Conservation (phyloP, 2,797 vertebrate genomes). For the Sandelia bainsii region DNA sequence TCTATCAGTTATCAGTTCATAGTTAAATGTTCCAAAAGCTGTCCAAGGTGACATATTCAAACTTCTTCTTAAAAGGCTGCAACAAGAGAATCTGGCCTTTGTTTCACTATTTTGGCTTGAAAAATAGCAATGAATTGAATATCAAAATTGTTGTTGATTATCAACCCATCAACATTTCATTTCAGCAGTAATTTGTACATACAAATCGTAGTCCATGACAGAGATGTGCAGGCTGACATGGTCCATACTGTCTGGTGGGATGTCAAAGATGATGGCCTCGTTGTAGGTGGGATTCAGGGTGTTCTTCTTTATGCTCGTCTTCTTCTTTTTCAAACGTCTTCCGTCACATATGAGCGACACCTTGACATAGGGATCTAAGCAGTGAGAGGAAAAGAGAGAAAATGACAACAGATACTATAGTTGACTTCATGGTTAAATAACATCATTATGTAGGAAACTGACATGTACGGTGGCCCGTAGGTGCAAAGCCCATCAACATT, state of each 20-base stretch:
- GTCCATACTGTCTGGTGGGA: slow-evolving; percentile 98
- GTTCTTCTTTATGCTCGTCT: slow-evolving; percentile 98
- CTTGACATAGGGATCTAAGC: slow-evolving; percentile 95
- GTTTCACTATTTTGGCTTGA: neutral
- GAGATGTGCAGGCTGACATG: slow-evolving; percentile 98
- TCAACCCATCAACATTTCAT: neutral
- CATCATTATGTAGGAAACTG: slow-evolving; percentile 1
- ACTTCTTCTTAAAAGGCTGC: neutral
- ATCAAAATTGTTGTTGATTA: neutral
- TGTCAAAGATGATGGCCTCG: slow-evolving; percentile 99
- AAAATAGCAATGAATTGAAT: neutral
- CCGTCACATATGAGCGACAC: slow-evolving; percentile 97
- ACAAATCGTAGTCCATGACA: slow-evolving; percentile 98
- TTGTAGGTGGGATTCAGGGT: slow-evolving; percentile 98
- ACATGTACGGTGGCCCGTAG: no score
- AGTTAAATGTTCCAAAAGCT: no score
- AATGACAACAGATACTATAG: neutral
- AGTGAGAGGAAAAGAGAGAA: neutral
- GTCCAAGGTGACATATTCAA: no score
- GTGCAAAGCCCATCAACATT: no score
- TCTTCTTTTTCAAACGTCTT: slow-evolving; percentile 97
- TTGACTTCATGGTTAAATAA: neutral
- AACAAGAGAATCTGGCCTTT: neutral
- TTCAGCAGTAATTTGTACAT: slow-evolving; percentile 56
- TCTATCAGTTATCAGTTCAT: no score